A percentile compares a stretch with the other conserved stretches of the same genome.
Evolutionary conservation across 2,797 vertebrate genomes (phyloP).

Genomic region (Cuculus canorus): DNA sequence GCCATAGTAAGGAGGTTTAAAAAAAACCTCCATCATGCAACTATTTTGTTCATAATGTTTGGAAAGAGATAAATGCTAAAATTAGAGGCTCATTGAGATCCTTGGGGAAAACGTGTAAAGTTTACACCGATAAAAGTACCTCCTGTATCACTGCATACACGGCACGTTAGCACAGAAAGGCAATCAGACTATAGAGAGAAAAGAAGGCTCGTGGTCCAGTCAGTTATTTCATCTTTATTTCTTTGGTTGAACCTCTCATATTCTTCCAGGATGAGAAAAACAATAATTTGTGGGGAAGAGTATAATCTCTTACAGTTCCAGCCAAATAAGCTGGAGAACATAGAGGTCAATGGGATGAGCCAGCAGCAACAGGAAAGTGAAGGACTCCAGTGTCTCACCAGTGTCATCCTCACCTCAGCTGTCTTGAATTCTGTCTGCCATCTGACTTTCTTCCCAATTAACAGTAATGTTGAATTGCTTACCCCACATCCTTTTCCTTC

Average conservation of each 20-base stretch:
- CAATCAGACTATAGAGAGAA: not conserved
- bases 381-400: not conserved
- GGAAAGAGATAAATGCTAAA: not conserved
- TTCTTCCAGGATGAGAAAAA: not conserved
- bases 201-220: not conserved
- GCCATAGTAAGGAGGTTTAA: slow-evolving; percentile 1
- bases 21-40: not conserved
- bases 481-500: not conserved
- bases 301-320: not conserved
- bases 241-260: not conserved
- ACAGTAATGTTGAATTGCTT: not conserved
- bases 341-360: not conserved
- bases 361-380: not conserved
- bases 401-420: not conserved
- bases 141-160: not conserved
- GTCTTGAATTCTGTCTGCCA: not conserved
- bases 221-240: not conserved
- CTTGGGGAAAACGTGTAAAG: not conserved
- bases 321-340: rapidly evolving
- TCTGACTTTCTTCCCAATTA: not conserved
- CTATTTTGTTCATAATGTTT: not conserved
- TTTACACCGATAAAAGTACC: not conserved
- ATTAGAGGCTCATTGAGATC: not conserved
- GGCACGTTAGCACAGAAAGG: not conserved
- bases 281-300: not conserved